phyloP scores from a whole-genome alignment of 2,113 vertebrate genomes.

The Tupaia chinensis region DNA sequence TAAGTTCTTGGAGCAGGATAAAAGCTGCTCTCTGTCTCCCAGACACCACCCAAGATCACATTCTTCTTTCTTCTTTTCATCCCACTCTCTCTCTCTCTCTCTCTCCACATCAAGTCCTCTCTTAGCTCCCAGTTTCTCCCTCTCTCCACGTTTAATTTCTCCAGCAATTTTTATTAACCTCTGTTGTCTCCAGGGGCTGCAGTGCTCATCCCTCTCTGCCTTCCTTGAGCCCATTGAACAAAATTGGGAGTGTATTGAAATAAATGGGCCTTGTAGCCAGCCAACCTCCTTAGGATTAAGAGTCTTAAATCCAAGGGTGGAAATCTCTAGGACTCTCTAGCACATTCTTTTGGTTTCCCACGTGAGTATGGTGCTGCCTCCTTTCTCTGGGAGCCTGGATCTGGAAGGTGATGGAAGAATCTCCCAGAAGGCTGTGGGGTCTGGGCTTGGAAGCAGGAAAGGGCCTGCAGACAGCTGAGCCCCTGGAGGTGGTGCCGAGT shows the following conservation, averaged over 20 bases:
- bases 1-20: not conserved
- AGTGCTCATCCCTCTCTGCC: slow-evolving; percentile 38
- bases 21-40: not conserved
- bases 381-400: not conserved
- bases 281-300: slow-evolving; percentile 48
- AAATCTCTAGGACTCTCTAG: slow-evolving; percentile 52
- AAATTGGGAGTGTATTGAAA: slow-evolving; percentile 72
- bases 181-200: slow-evolving; percentile 33
- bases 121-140: not conserved
- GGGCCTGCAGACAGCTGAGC: not conserved
- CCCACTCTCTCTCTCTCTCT: not conserved
- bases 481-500: not conserved
- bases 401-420: not conserved
- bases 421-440: not conserved
- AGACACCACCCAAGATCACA: not conserved
- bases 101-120: not conserved
- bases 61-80: not conserved
- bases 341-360: slow-evolving; percentile 46
- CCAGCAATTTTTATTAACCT: slow-evolving; percentile 73
- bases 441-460: slow-evolving; percentile 40
- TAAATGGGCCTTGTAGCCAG: slow-evolving; percentile 69
- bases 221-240: slow-evolving; percentile 68
- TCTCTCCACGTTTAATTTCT: slow-evolving; percentile 58
- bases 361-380: slow-evolving; percentile 40
- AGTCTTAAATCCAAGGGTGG: slow-evolving; percentile 65